Percentiles rank a stretch among this genome's conserved stretches.
Evolutionary conservation across 2,113 vertebrate genomes (phyloP).

Genomic region (Cebus imitator): DNA sequence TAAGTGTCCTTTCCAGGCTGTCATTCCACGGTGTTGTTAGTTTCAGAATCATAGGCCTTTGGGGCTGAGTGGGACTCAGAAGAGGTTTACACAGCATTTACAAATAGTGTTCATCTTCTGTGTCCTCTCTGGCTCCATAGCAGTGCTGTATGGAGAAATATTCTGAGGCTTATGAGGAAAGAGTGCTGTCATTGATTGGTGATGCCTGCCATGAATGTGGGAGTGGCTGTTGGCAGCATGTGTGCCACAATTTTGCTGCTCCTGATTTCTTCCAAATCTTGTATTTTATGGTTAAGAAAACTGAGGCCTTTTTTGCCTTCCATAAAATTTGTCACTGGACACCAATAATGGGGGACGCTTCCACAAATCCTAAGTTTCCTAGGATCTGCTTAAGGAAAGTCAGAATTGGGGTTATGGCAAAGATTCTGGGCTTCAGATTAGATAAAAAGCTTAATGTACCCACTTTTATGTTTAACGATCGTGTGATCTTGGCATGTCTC

Average conservation of each 20-base stretch:
- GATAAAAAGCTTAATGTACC: not conserved
- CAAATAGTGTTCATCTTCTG: not conserved
- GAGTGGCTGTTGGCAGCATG: not conserved
- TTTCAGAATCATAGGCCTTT: not conserved
- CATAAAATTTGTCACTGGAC: not conserved
- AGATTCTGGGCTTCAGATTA: not conserved
- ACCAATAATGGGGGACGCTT: not conserved
- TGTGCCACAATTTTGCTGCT: not conserved
- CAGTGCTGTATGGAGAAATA: not conserved
- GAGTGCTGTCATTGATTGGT: not conserved
- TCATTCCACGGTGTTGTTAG: not conserved
- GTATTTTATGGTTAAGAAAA: conserved; percentile 32
- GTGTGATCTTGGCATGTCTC: not conserved
- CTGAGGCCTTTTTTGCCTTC: not conserved
- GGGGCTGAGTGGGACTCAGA: not conserved
- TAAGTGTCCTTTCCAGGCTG: not conserved
- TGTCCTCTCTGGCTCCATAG: not conserved
- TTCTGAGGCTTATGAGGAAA: not conserved
- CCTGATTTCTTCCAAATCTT: not conserved
- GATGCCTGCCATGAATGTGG: not conserved
- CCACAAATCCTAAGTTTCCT: not conserved
- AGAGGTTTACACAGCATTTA: not conserved
- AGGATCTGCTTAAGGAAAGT: not conserved
- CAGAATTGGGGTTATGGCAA: not conserved
- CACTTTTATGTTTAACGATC: not conserved